Conservation (phyloP, 2,888 invertebrate species). For the Halictus quadricinctus region DNA sequence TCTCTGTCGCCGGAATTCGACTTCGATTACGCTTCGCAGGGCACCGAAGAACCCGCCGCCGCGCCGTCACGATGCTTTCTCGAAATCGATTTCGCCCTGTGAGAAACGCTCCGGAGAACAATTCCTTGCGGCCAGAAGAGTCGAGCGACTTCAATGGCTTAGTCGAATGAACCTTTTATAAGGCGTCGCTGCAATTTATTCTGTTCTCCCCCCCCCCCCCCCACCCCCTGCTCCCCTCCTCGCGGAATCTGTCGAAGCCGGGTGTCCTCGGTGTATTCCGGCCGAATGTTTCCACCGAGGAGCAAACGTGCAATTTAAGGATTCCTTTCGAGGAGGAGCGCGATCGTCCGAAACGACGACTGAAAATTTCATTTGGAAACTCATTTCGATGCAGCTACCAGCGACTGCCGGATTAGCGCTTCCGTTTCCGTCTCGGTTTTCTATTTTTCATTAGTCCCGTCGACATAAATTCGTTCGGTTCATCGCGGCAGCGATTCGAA, state of each 20-base stretch:
- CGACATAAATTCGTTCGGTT: slow-evolving; percentile 34
- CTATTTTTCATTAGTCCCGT: slow-evolving; percentile 39
- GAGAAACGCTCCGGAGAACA: slow-evolving; percentile 1
- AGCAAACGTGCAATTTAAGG: slow-evolving; percentile 57
- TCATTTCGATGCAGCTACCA: slow-evolving; percentile 61
- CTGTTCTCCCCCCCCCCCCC: neutral
- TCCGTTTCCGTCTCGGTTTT: slow-evolving; percentile 11
- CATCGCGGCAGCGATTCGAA: neutral
- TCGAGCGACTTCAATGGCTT: slow-evolving; percentile 4
- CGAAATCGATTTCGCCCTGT: neutral
- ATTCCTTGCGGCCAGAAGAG: neutral
- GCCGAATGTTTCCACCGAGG: slow-evolving; percentile 10
- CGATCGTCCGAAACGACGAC: slow-evolving; percentile 28
- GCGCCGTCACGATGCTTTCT: neutral
- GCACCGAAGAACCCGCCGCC: neutral
- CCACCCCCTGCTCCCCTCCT: neutral
- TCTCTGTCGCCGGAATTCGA: neutral
- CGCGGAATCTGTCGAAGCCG: neutral
- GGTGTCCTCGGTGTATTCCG: neutral
- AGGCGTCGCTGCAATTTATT: slow-evolving; percentile 9
- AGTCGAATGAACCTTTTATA: slow-evolving; percentile 13
- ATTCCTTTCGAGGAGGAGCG: slow-evolving; percentile 29
- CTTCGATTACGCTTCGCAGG: neutral
- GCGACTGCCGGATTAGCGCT: slow-evolving; percentile 51
- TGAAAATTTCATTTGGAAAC: slow-evolving; percentile 70